phyloP scores from a whole-genome alignment of 1,140 invertebrate species.

The Camponotus pennsylvanicus region DNA sequence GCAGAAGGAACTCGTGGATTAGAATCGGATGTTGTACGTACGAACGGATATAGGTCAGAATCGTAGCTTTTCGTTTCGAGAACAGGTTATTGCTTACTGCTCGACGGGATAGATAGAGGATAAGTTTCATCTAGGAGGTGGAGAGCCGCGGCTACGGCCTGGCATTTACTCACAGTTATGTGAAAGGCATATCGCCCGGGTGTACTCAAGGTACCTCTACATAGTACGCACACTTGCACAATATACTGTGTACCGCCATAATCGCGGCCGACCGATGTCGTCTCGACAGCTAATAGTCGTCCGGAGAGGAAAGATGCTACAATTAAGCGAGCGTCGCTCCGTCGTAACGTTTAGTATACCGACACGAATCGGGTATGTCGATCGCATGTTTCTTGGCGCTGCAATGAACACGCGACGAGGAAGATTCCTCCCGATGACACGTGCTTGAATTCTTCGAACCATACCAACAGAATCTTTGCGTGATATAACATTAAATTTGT shows the following conservation, averaged over 20 bases:
- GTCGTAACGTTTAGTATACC: not conserved
- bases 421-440: not conserved
- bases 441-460: not conserved
- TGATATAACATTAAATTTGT: not conserved
- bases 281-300: constrained; percentile 62
- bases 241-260: constrained; percentile 67
- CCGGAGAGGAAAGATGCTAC: constrained; percentile 44
- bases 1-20: too few species aligned
- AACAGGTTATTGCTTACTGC: constrained; percentile 73
- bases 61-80: constrained; percentile 52
- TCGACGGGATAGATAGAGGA: constrained; percentile 70
- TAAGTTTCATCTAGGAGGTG: constrained; percentile 80
- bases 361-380: not conserved
- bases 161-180: constrained; percentile 86
- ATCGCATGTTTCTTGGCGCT: not conserved
- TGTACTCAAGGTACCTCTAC: constrained; percentile 80
- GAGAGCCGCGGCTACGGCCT: constrained; percentile 75
- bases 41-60: constrained; percentile 38
- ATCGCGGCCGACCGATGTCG: constrained; percentile 60
- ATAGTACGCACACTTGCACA: constrained; percentile 78
- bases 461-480: not conserved
- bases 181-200: constrained; percentile 84
- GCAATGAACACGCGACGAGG: not conserved
- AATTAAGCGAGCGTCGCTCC: constrained; percentile 58
- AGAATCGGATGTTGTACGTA: too few species aligned